These are phyloP conservation scores for Gila robusta DNA, from an alignment of 2,797 vertebrate genomes.

Conservation along the genomic window DNA sequence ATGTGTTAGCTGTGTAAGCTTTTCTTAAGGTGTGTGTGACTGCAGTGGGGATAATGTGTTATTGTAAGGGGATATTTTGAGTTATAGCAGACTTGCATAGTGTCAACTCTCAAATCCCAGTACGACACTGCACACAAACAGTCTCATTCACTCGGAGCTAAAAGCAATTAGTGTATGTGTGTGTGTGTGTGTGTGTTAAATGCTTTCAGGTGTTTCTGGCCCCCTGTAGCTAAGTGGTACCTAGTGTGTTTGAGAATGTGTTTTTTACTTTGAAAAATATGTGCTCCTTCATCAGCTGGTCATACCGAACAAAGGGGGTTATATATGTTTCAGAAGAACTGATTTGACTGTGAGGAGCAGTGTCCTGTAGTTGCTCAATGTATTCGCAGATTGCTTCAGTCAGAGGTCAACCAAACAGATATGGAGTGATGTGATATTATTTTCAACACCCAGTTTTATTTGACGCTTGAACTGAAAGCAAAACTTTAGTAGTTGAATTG, in stretches of 20 bases:
- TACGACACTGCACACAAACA: constrained; percentile 70
- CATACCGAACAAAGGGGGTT: not conserved
- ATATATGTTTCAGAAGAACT: no score
- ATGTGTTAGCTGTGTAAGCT: constrained; percentile 62
- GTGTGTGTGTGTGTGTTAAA: constrained; percentile 42
- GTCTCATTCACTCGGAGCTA: constrained; percentile 63
- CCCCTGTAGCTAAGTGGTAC: constrained; percentile 29
- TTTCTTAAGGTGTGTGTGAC: constrained; percentile 46
- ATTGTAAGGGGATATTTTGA: constrained; percentile 70
- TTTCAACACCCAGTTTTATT: not conserved
- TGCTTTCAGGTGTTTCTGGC: constrained; percentile 60
- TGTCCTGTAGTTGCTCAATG: not conserved
- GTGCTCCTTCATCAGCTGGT: not conserved
- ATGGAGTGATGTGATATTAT: not conserved
- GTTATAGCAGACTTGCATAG: constrained; percentile 68
- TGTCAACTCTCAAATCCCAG: constrained; percentile 60
- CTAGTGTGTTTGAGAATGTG: constrained; percentile 11
- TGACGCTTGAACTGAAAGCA: not conserved
- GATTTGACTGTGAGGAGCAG: not conserved
- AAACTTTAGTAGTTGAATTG: not conserved
- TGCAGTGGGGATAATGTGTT: constrained; percentile 65
- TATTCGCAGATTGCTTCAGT: not conserved
- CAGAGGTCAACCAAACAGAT: not conserved
- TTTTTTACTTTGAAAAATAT: not conserved
- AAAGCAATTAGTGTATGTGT: constrained; percentile 48